phyloP scores from a whole-genome alignment of 2,113 vertebrate species.

The Bos javanicus region DNA sequence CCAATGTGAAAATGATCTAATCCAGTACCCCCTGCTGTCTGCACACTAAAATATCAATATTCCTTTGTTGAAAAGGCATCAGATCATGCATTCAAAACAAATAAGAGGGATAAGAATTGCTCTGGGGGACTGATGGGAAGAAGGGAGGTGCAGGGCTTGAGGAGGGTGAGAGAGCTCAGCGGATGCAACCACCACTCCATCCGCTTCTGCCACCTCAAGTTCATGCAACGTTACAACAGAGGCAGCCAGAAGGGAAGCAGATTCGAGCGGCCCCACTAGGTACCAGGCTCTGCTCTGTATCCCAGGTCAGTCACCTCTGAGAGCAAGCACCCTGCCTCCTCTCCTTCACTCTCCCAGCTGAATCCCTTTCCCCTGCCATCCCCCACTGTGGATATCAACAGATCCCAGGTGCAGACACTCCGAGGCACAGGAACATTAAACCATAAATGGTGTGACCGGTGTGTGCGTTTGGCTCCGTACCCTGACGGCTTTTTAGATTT shows the following conservation, averaged over 20 bases:
- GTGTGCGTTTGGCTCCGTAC: neutral
- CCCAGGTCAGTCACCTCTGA: neutral
- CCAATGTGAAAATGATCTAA: conserved; percentile 54
- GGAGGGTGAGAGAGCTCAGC: neutral
- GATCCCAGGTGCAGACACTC: conserved; percentile 9
- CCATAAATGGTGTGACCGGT: neutral
- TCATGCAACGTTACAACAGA: neutral
- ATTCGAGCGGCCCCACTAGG: neutral
- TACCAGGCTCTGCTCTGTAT: neutral
- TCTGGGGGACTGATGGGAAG: neutral
- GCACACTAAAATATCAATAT: conserved; percentile 59
- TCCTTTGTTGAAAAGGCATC: conserved; percentile 51
- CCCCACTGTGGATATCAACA: neutral
- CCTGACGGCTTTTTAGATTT: conserved; percentile 22
- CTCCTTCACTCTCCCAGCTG: neutral
- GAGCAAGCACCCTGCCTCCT: neutral
- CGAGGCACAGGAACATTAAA: neutral
- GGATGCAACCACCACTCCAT: neutral
- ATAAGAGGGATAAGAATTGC: neutral
- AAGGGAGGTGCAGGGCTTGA: neutral
- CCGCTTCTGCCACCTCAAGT: accelerated
- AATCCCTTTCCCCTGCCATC: neutral
- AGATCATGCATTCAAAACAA: conserved; percentile 40
- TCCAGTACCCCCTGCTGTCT: conserved; percentile 40
- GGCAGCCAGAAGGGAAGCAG: neutral